Percentiles rank a stretch among this genome's conserved stretches.
Evolutionary conservation across 2,797 vertebrate genomes (phyloP).

Genomic region (Micropoecilia bifurca): DNA sequence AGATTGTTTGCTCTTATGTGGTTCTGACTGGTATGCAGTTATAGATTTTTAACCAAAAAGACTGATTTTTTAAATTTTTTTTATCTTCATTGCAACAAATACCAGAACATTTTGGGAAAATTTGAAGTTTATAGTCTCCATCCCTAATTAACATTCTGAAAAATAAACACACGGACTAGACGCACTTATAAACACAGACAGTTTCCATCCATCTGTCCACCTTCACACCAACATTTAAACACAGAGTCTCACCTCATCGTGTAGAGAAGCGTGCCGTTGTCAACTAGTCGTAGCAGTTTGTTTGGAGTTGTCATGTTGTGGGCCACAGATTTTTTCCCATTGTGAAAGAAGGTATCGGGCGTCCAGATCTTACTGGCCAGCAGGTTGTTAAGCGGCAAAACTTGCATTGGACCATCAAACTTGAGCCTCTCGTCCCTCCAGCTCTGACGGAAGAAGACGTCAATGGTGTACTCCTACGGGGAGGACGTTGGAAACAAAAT

Average conservation of each 20-base stretch:
- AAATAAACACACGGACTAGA: not conserved
- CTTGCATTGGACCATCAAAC: constrained; percentile 97
- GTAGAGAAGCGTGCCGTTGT: constrained; percentile 97
- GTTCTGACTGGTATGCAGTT: not conserved
- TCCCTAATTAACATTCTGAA: not conserved
- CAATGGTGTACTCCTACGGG: constrained; percentile 95
- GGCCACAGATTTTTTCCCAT: constrained; percentile 98
- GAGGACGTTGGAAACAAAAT: constrained; percentile 35
- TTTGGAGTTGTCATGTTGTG: constrained; percentile 99
- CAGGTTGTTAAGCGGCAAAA: constrained; percentile 96
- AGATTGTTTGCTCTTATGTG: not conserved
- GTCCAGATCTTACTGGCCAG: constrained; percentile 99
- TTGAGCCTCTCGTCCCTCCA: constrained; percentile 97
- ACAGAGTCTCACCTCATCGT: constrained; percentile 91
- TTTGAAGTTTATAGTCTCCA: not conserved
- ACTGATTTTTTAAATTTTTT: not conserved
- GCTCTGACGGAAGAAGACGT: constrained; percentile 98
- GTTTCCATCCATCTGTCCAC: not conserved
- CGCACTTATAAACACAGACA: not conserved
- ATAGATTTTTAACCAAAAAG: not conserved
- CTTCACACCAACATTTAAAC: not conserved
- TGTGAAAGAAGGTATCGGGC: constrained; percentile 98
- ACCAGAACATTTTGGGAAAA: not conserved
- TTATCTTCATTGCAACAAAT: not conserved
- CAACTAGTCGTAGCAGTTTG: constrained; percentile 95